These are phyloP conservation scores for Nasonia giraulti DNA, from an alignment of 1,140 invertebrate genomes.

Conservation along the genomic window DNA sequence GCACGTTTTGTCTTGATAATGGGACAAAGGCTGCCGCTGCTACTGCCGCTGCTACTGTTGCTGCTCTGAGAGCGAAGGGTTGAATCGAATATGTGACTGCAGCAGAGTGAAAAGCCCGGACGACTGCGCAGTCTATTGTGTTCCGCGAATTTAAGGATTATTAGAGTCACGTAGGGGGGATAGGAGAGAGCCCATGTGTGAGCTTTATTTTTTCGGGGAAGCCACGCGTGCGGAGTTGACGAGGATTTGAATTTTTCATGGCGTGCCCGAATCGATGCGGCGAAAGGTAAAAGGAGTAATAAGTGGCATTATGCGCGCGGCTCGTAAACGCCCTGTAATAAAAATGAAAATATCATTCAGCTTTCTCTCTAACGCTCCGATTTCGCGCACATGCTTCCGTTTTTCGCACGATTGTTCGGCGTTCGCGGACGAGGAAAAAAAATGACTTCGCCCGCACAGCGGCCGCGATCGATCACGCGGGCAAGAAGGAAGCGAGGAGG, in stretches of 20 bases:
- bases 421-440: no score
- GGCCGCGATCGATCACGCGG: neutral
- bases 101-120: neutral
- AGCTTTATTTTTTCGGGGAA: neutral
- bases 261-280: no score
- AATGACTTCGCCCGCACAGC: neutral
- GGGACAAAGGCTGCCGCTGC: neutral
- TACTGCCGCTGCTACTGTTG: no score
- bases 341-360: constrained; percentile 12
- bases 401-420: no score
- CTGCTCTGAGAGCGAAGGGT: neutral
- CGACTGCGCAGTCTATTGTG: neutral
- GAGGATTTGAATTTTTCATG: no score
- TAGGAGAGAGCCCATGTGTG: no score
- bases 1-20: constrained; percentile 1
- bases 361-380: constrained; percentile 39
- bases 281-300: neutral
- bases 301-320: neutral
- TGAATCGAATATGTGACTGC: neutral
- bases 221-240: no score
- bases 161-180: neutral
- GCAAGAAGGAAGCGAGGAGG: no score
- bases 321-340: neutral
- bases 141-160: neutral
- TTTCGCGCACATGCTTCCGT: constrained; percentile 6